Percentiles rank a stretch among this genome's conserved stretches.
phyloP scores from a whole-genome alignment of 1,140 invertebrate species.

The Chlorops oryzae region DNA sequence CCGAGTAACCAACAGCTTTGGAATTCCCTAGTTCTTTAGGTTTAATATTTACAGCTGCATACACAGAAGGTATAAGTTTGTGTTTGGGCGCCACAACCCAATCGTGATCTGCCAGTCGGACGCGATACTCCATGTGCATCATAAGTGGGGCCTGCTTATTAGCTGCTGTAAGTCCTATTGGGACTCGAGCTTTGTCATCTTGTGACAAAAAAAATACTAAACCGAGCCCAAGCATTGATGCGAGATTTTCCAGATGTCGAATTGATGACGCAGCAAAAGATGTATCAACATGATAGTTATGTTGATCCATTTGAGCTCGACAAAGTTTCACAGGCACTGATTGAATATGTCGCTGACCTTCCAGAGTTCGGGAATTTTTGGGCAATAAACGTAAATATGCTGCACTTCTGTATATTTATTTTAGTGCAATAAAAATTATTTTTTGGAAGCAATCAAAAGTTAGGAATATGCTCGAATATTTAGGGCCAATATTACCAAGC shows the following conservation, averaged over 20 bases:
- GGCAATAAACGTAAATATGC: background rate
- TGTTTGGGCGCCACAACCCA: background rate
- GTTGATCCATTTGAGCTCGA: background rate
- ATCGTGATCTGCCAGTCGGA: background rate
- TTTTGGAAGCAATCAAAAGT: too few relatives aligned
- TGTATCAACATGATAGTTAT: background rate
- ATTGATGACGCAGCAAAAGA: background rate
- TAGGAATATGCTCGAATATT: too few relatives aligned
- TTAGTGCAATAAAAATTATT: too few relatives aligned
- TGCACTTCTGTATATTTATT: background rate
- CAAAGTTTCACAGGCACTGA: background rate
- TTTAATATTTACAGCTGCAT: background rate
- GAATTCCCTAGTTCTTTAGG: too few relatives aligned
- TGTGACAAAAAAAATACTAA: background rate
- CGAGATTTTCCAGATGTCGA: background rate
- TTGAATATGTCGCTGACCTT: background rate
- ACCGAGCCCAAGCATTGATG: background rate
- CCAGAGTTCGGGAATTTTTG: background rate
- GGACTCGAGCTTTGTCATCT: slow-evolving; percentile 9
- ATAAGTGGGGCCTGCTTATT: slow-evolving; percentile 9
- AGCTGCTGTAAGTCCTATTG: slow-evolving; percentile 8
- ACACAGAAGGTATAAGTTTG: background rate
- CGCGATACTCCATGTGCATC: background rate
- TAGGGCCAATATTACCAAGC: too few relatives aligned
- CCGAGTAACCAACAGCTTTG: background rate